Evolutionary conservation across 2,888 invertebrate species (phyloP), one percentile per base, ranked within the genome.

Genomic region (Diarsia rubi): DNA sequence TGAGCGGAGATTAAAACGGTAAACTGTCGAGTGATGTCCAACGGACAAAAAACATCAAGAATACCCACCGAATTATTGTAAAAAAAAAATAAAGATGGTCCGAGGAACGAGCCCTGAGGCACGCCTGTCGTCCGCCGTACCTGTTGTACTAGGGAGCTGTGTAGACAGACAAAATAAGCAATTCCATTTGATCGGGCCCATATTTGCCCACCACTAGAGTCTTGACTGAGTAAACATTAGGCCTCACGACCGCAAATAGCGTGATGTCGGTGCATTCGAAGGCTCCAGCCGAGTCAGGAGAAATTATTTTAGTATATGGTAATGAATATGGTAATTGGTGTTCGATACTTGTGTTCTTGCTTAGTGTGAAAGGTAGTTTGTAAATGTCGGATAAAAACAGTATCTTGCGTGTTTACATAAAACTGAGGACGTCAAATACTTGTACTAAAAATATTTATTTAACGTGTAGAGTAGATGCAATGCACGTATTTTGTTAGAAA

Each of bases 161-260:
- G 96, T 95, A 95, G 94, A 95, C 94, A 93, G 94, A 96, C 96
- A 96, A 96, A 96, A 96, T 96, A 96, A 96, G 96, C 96, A 96
- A 96, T 96, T 96, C 96, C 95, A 93, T 94, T 91, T 95, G 94
- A 95, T 96, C 95, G 94, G 95, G 92, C 95, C 94, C 92, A 92
- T 96, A 95, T 96, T 96, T 96, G 96, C 93, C 92, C 93, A 94
- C 95, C 96, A 96, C 96, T 96, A 96, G 95, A 96, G 95, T 92
- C 95, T 94, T 95, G 95, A 94, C 95, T 95, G 94, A 86, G 94
- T 93, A 95, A 96, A 96, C 95, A 95, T 88, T 88, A 91, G 93
- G 95, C 93, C 95, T 95, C 96, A 95, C 96, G 96, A 96, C 95
- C 92, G 95, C 96, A 96, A 96, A 96, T 95, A 96, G 90, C 92